Evolutionary conservation across 2,888 invertebrate species (phyloP).

Genomic region (Epirrhoe tristata): DNA sequence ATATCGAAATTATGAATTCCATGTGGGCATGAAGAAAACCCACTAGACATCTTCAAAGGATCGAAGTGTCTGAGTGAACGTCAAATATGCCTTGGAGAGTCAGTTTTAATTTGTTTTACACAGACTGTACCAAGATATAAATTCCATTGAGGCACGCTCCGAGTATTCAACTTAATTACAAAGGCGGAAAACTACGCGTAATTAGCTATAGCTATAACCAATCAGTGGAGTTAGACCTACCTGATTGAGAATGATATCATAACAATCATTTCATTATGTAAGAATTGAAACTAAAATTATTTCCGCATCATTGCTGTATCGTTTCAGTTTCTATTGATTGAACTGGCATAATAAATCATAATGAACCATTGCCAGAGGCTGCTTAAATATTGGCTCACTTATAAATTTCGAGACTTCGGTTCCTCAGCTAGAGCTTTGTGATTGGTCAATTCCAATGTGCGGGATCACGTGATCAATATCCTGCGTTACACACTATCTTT

Average conservation of each 20-base stretch:
- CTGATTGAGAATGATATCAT: conserved; percentile 39
- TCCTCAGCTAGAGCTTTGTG: too few species aligned
- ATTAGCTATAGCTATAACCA: conserved; percentile 13
- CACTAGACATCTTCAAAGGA: too few species aligned
- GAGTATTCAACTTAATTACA: conserved; percentile 15
- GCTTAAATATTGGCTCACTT: too few species aligned
- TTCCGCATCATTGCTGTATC: conserved; percentile 36
- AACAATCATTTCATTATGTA: conserved; percentile 29
- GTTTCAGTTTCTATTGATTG: conserved; percentile 22
- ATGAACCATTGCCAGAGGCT: background rate
- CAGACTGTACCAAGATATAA: conserved; percentile 1
- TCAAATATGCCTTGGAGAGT: background rate
- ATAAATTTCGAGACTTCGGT: too few species aligned
- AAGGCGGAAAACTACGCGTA: conserved; percentile 22
- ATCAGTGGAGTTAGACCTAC: conserved; percentile 27
- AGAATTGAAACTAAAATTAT: conserved; percentile 35
- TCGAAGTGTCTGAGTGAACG: too few species aligned
- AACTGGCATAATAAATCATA: background rate
- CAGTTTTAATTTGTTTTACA: background rate
- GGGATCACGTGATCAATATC: too few species aligned
- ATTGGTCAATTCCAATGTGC: too few species aligned
- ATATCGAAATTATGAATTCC: too few species aligned
- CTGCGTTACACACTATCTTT: too few species aligned
- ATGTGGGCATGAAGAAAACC: too few species aligned
- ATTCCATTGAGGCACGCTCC: conserved; percentile 1